Evolutionary conservation across 2,797 vertebrate species (phyloP).

Genomic region (Hapalemur alaotrensis): DNA sequence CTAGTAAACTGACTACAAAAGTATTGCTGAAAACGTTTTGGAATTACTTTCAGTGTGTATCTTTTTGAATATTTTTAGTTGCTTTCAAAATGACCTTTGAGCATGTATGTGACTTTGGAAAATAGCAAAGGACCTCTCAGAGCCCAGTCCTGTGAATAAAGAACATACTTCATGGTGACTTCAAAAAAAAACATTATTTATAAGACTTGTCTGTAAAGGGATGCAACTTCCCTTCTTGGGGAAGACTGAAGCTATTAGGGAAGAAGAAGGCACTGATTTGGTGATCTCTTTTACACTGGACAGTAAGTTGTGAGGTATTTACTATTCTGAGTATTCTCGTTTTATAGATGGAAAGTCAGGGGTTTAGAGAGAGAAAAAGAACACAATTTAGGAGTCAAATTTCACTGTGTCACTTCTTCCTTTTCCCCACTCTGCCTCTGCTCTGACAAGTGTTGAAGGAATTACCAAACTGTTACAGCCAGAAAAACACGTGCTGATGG

Average conservation of each 20-base stretch:
- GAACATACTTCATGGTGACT: background rate
- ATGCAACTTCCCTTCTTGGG: background rate
- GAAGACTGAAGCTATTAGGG: background rate
- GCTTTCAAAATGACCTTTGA: conserved; percentile 16
- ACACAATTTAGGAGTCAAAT: background rate
- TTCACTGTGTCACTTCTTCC: background rate
- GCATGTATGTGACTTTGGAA: background rate
- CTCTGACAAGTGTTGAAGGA: background rate
- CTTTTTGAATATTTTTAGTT: conserved; percentile 27
- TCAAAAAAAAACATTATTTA: background rate
- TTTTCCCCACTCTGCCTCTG: background rate
- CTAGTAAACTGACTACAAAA: background rate
- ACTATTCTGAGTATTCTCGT: background rate
- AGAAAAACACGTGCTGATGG: background rate
- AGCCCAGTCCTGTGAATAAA: background rate
- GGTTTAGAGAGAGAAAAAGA: background rate
- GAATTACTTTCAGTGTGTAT: conserved; percentile 6
- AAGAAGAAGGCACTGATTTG: background rate
- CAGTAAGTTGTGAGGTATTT: background rate
- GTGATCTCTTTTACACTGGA: background rate
- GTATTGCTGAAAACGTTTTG: conserved; percentile 12
- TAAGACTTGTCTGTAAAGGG: background rate
- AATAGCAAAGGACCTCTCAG: background rate
- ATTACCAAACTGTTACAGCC: background rate
- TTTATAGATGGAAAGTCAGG: background rate